phyloP scores from a whole-genome alignment of 2,113 vertebrate genomes.

The Tetrax tetrax region DNA sequence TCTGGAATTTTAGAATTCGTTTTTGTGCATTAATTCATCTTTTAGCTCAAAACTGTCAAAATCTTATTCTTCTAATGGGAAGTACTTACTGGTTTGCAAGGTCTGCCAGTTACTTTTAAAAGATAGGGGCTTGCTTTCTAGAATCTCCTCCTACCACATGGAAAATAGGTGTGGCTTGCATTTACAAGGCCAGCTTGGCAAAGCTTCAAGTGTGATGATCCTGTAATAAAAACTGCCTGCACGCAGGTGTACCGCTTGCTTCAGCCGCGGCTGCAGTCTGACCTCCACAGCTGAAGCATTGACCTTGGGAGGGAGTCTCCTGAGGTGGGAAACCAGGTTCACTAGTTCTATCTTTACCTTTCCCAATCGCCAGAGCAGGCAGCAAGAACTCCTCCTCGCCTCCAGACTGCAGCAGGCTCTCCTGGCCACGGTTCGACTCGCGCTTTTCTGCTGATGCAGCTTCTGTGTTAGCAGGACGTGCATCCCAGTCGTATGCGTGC shows the following conservation, averaged over 20 bases:
- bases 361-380: neutral
- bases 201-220: neutral
- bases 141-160: neutral
- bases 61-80: neutral
- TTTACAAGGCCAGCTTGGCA: neutral
- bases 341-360: neutral
- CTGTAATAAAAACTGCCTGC: neutral
- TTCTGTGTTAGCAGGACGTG: accelerated
- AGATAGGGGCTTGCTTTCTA: neutral
- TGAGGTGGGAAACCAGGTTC: neutral
- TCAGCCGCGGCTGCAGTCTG: neutral
- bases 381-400: neutral
- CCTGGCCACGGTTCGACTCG: neutral
- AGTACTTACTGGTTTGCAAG: neutral
- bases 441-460: neutral
- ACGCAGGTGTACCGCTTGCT: neutral
- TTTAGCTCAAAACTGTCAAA: neutral
- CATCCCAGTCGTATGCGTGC: neutral
- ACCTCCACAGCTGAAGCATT: neutral
- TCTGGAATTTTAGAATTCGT: neutral
- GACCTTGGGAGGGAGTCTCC: neutral
- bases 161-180: neutral
- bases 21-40: neutral
- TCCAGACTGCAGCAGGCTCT: neutral
- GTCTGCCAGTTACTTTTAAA: neutral